phyloP scores from a whole-genome alignment of 92 coral and sea anemone species.

The Zoanthus gigantus region DNA sequence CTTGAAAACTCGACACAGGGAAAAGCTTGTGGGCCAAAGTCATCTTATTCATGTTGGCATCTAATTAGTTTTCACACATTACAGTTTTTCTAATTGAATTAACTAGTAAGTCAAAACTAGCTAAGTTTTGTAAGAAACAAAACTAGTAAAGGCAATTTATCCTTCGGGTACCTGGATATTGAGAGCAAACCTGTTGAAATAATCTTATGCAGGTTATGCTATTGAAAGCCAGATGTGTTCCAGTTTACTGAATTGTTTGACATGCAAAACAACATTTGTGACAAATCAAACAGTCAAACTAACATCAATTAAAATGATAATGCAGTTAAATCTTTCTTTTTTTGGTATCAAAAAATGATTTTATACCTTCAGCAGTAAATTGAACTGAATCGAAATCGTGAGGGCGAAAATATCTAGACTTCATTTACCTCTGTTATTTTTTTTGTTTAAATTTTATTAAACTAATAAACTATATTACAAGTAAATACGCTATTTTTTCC shows the following conservation, averaged over 20 bases:
- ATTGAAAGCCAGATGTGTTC: constrained; percentile 25
- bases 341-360: too few relatives aligned
- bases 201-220: constrained; percentile 1
- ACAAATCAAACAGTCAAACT: background rate
- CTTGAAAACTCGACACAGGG: too few relatives aligned
- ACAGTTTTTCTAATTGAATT: too few relatives aligned
- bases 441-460: background rate
- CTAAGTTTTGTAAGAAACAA: background rate
- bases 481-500: background rate
- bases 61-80: too few relatives aligned
- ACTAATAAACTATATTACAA: background rate
- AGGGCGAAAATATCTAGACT: too few relatives aligned
- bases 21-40: too few relatives aligned
- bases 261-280: background rate
- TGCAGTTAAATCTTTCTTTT: background rate
- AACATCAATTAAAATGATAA: background rate
- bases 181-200: background rate
- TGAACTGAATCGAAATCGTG: too few relatives aligned
- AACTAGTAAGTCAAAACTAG: too few relatives aligned
- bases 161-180: constrained; percentile 23
- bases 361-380: too few relatives aligned
- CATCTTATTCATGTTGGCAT: too few relatives aligned
- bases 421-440: too few relatives aligned
- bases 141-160: background rate
- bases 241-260: constrained; percentile 4